phyloP scores from a whole-genome alignment of 2,888 invertebrate genomes.

The Serripes groenlandicus region DNA sequence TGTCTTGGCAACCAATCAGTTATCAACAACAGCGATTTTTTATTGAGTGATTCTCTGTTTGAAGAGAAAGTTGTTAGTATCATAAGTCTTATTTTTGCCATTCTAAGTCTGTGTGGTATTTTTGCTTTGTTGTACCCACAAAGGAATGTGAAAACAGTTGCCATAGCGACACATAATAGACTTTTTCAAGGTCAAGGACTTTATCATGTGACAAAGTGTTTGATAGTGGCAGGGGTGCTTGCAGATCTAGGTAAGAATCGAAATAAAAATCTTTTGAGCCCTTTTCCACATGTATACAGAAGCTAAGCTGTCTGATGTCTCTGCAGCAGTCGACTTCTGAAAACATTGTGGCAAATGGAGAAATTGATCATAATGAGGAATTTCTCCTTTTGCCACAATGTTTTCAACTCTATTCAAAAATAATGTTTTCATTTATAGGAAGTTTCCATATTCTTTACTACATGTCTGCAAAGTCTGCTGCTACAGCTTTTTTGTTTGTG shows the following conservation, averaged over 20 bases:
- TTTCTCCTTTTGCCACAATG: no score
- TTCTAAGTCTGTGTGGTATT: conserved; percentile 46
- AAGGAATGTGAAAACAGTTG: conserved; percentile 6
- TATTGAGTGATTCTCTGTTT: conserved; percentile 11
- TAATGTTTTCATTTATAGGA: no score
- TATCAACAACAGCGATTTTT: conserved; percentile 36
- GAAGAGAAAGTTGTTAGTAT: conserved; percentile 55
- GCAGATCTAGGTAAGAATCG: conserved; percentile 62
- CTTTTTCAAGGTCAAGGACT: conserved; percentile 44
- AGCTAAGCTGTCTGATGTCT: no score
- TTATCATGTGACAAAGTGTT: conserved; percentile 43
- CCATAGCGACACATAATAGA: conserved; percentile 6
- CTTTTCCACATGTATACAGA: no score
- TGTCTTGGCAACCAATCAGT: conserved; percentile 63
- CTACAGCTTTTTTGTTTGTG: no score
- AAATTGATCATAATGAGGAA: no score
- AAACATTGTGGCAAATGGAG: no score
- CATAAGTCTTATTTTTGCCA: conserved; percentile 46
- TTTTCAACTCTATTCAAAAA: no score
- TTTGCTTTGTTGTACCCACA: conserved; percentile 46
- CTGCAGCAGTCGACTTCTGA: no score
- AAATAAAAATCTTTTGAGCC: no score
- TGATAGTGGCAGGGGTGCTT: conserved; percentile 50
- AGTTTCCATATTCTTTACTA: no score
- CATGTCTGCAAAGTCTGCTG: no score